Percentiles rank a stretch among this genome's conserved stretches.
phyloP scores from a whole-genome alignment of 2,797 vertebrate species.

The Amniataba percoides region DNA sequence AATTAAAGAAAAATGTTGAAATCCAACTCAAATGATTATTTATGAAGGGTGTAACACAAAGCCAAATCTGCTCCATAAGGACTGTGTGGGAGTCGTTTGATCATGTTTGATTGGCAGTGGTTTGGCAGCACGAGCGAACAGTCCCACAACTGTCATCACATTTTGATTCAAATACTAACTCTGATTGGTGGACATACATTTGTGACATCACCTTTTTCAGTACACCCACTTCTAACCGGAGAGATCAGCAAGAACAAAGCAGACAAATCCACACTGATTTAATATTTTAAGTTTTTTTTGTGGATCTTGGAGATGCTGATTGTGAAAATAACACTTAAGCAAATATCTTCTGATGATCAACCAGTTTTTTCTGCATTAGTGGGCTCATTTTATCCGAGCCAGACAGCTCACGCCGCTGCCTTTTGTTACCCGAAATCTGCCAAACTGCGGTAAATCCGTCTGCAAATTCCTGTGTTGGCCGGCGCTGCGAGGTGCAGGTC shows the following conservation, averaged over 20 bases:
- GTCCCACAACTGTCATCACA: constrained; percentile 26
- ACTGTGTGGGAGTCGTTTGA: constrained; percentile 8
- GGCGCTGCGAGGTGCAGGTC: constrained; percentile 6
- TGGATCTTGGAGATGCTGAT: neutral
- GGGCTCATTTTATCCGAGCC: neutral
- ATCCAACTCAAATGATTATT: neutral
- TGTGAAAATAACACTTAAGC: constrained; percentile 1
- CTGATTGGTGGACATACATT: constrained; percentile 17
- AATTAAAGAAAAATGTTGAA: neutral
- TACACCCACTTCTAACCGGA: neutral
- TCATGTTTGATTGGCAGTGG: constrained; percentile 11
- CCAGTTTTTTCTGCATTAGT: neutral
- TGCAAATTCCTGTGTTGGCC: constrained; percentile 20
- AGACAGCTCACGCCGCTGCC: neutral
- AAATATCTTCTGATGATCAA: constrained; percentile 10
- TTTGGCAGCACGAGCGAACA: constrained; percentile 26
- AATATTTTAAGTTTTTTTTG: too few relatives aligned
- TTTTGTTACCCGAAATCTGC: constrained; percentile 14
- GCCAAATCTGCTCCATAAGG: neutral
- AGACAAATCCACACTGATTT: neutral
- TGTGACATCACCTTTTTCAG: constrained; percentile 19
- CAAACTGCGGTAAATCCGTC: neutral
- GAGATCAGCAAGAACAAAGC: neutral
- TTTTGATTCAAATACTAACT: constrained; percentile 28
- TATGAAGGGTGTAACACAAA: neutral